phyloP scores from a whole-genome alignment of 2,113 vertebrate genomes.

The Corvus hawaiiensis region DNA sequence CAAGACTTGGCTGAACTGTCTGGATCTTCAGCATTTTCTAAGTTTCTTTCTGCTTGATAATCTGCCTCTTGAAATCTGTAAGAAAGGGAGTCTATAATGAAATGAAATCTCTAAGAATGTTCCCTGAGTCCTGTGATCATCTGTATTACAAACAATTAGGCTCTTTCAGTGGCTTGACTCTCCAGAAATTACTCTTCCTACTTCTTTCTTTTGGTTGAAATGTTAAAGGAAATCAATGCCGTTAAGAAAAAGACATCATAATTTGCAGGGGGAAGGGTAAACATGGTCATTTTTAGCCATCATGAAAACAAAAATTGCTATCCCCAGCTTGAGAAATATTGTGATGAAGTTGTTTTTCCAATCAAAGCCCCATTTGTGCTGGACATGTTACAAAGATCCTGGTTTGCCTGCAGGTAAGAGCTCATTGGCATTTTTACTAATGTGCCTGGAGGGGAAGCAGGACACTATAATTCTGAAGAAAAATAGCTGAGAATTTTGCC shows the following conservation, averaged over 20 bases:
- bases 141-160: slow-evolving; percentile 43
- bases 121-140: slow-evolving; percentile 18
- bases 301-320: slow-evolving; percentile 34
- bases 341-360: slow-evolving; percentile 47
- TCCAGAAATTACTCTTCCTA: slow-evolving; percentile 27
- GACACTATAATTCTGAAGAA: background rate
- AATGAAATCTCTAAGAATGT: background rate
- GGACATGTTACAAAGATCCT: background rate
- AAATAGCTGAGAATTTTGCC: background rate
- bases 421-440: slow-evolving; percentile 25
- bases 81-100: background rate
- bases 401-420: background rate
- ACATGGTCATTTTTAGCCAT: slow-evolving; percentile 24
- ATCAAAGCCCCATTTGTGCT: slow-evolving; percentile 13
- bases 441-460: background rate
- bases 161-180: slow-evolving; percentile 1
- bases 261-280: slow-evolving; percentile 28
- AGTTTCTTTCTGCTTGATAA: background rate
- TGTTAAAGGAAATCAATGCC: slow-evolving; percentile 61
- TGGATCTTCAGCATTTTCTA: background rate
- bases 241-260: slow-evolving; percentile 41
- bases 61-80: background rate
- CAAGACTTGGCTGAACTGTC: background rate
- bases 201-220: slow-evolving; percentile 6
- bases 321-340: slow-evolving; percentile 9